Evolutionary conservation across 1,140 invertebrate genomes (phyloP), one percentile per base, ranked within the genome.

Genomic region (Episyrphus balteatus): DNA sequence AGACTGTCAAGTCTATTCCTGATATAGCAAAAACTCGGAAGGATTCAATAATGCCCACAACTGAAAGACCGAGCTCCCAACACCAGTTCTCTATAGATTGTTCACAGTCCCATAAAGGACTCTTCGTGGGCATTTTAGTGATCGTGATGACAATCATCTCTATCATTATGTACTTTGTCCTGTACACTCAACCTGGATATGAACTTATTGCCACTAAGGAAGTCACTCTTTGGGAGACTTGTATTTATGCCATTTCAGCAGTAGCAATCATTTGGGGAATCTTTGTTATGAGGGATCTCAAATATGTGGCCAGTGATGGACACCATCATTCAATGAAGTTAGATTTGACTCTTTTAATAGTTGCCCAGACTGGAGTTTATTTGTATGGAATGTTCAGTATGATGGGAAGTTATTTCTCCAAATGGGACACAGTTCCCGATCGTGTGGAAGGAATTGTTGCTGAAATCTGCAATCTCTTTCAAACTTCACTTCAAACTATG

Each of bases 81-180:
- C 84, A 90, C 62, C 86, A 90, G 54, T 86, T 92, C 59, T 86
- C 85, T 13, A 86, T 92, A 30, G 89, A 93, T 65, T 93, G 90
- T 66, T 86, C 88, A 1, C 86, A 86, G 56, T 86, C 91, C 2
- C 89, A 92, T 63, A 76, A 85, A 51, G 86, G 86, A 0, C 75
- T 94, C 3, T 92, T 93, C 62, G 80, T 83, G 42, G 91, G 89
- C 10, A 86, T 92, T 46, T 69, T 92, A 10, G 71, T 89, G 3
- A 82, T 88, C 36, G 88, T 92, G 3, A 69, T 88, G 34, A 92
- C 89, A 3, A 86, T 93, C 21, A 88, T 94, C 48, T 85, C 86
- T 15, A 77, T 92, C 45, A 92, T 92, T 41, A 86, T 92, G 72
- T 93, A 92, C 70, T 92, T 92, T 69, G 88, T 93, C 1, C 72